These are phyloP conservation scores for Drosophila leonis DNA, from an alignment of 2,888 invertebrate genomes.

Conservation along the genomic window DNA sequence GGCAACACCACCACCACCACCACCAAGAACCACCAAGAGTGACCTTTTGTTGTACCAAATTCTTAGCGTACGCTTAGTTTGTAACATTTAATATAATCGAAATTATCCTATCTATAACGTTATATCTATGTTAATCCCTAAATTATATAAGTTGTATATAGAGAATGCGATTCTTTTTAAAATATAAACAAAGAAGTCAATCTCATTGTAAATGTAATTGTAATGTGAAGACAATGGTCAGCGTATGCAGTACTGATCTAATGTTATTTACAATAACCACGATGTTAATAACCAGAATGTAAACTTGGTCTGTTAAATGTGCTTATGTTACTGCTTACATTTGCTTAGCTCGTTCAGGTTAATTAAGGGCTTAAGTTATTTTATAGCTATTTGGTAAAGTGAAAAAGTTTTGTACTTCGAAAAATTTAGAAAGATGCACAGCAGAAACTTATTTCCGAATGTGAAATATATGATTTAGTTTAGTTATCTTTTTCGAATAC, in stretches of 20 bases:
- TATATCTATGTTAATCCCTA: constrained; percentile 19
- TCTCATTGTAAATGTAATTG: neutral
- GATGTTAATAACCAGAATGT: neutral
- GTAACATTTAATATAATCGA: constrained; percentile 19
- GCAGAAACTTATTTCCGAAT: neutral
- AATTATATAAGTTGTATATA: constrained; percentile 44
- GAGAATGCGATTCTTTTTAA: constrained; percentile 1
- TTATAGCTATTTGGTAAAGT: neutral
- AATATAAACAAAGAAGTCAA: constrained; percentile 1
- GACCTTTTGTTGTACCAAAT: constrained; percentile 76
- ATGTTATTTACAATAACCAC: neutral
- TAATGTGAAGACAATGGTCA: neutral
- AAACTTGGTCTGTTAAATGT: neutral
- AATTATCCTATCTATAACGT: constrained; percentile 20
- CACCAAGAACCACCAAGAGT: constrained; percentile 66
- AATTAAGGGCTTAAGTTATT: neutral
- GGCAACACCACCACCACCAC: constrained; percentile 22
- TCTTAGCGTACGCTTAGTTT: constrained; percentile 58
- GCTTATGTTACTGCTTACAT: neutral
- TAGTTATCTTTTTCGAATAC: no score
- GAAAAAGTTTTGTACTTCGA: neutral
- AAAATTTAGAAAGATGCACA: neutral
- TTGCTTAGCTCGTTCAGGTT: neutral
- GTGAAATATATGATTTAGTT: neutral
- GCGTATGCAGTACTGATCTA: neutral